These are phyloP conservation scores for Donacobius atricapilla DNA, from an alignment of 2,113 vertebrate species.

Conservation along the genomic window DNA sequence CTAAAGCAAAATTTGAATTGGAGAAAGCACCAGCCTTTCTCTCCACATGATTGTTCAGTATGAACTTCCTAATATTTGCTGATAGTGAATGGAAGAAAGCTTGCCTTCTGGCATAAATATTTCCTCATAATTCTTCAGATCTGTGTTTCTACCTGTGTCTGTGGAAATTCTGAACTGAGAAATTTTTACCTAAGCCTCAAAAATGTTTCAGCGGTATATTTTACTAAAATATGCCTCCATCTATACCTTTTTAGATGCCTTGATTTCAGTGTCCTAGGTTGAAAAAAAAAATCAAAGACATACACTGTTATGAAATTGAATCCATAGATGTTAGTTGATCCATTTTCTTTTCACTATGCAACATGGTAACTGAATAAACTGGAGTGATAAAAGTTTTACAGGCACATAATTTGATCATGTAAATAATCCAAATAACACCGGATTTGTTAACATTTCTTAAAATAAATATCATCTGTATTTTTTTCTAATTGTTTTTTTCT, in stretches of 20 bases:
- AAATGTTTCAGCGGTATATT: neutral
- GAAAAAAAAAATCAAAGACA: neutral
- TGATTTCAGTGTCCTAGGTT: neutral
- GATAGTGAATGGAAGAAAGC: neutral
- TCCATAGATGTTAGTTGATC: neutral
- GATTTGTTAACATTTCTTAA: neutral
- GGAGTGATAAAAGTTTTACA: neutral
- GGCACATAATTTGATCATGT: neutral
- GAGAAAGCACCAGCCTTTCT: neutral
- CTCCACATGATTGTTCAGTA: neutral
- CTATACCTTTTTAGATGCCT: neutral
- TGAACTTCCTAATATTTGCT: neutral
- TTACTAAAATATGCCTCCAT: neutral
- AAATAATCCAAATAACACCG: neutral
- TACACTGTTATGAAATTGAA: neutral
- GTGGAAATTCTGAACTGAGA: neutral
- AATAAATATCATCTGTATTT: neutral
- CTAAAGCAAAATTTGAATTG: neutral
- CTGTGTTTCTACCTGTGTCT: neutral
- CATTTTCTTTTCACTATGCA: neutral
- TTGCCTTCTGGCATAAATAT: neutral
- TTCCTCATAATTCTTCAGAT: neutral
- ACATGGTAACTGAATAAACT: neutral
- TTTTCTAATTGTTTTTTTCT: neutral
- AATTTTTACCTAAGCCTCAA: neutral